These are phyloP conservation scores for Diploptera punctata DNA, from an alignment of 2,888 invertebrate genomes.

Conservation along the genomic window DNA sequence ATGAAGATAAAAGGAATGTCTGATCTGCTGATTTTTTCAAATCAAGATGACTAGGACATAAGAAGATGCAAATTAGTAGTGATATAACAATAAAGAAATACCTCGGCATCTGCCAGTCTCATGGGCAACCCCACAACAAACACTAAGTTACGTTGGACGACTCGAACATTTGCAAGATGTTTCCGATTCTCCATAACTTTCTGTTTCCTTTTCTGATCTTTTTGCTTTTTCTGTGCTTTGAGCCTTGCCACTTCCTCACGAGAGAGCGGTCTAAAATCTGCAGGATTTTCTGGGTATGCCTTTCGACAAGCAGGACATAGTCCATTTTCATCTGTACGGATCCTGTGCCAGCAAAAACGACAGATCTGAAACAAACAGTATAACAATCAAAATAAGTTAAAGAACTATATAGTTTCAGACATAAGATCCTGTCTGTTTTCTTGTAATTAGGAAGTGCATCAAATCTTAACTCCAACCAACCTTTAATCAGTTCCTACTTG, in stretches of 20 bases:
- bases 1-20: too few species aligned
- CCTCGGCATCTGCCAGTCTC: slow-evolving; percentile 95
- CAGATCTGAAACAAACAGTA: too few species aligned
- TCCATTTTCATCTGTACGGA: slow-evolving; percentile 98
- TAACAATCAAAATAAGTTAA: too few species aligned
- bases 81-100: too few species aligned
- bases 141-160: slow-evolving; percentile 98
- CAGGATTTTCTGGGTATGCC: slow-evolving; percentile 98
- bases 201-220: slow-evolving; percentile 95
- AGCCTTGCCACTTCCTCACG: slow-evolving; percentile 77
- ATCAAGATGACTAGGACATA: too few species aligned
- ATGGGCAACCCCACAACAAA: slow-evolving; percentile 98
- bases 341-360: slow-evolving; percentile 99
- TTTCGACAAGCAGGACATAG: slow-evolving; percentile 98
- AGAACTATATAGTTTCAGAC: too few species aligned
- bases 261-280: slow-evolving; percentile 97
- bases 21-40: too few species aligned
- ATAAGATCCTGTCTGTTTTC: too few species aligned
- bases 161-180: slow-evolving; percentile 95
- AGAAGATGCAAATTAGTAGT: too few species aligned
- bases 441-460: too few species aligned
- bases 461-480: too few species aligned
- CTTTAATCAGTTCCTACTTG: too few species aligned
- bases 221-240: slow-evolving; percentile 95
- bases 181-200: slow-evolving; percentile 95